These are phyloP conservation scores for Scolopax mira DNA, from an alignment of 2,113 vertebrate genomes.

Conservation along the genomic window DNA sequence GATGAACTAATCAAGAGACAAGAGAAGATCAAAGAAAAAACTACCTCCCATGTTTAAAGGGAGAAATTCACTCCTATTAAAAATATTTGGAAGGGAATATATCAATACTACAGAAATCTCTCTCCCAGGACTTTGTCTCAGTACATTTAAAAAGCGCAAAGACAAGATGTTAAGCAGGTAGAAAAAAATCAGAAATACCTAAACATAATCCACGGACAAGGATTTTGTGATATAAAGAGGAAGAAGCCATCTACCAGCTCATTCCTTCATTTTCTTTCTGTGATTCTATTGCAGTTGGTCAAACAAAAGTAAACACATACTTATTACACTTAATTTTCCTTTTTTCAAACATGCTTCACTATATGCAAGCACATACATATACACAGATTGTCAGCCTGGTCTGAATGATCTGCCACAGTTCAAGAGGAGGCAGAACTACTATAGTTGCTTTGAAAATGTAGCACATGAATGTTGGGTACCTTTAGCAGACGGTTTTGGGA, in stretches of 20 bases:
- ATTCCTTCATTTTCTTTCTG: not conserved
- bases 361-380: not conserved
- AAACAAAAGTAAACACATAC: not conserved
- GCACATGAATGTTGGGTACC: not conserved
- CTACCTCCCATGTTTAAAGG: not conserved
- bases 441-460: not conserved
- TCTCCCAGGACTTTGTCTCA: not conserved
- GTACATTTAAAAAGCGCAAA: not conserved
- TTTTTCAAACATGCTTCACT: not conserved
- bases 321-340: not conserved
- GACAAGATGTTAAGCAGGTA: not conserved
- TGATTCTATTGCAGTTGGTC: not conserved
- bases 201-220: not conserved
- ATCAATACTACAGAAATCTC: not conserved
- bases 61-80: not conserved
- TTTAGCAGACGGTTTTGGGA: not conserved
- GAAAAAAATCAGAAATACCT: not conserved
- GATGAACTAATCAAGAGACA: not conserved
- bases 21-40: conserved; percentile 32
- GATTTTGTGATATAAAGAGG: not conserved
- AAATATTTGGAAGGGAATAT: conserved; percentile 1
- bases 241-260: not conserved
- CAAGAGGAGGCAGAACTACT: not conserved
- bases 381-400: not conserved
- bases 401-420: not conserved